phyloP scores from a whole-genome alignment of 2,888 invertebrate species.

The Lypha dubia region DNA sequence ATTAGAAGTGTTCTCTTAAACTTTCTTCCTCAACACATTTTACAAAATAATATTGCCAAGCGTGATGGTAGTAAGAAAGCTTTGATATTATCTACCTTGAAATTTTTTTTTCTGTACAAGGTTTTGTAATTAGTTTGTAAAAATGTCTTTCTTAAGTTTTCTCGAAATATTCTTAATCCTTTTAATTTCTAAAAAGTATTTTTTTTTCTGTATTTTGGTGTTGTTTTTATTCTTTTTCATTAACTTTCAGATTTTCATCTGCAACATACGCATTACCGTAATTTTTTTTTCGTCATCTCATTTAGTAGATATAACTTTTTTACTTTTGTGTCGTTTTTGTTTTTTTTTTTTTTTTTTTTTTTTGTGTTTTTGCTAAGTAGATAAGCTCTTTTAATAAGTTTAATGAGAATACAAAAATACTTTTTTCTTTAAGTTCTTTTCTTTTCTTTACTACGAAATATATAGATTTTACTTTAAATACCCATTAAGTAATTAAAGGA shows the following conservation, averaged over 20 bases:
- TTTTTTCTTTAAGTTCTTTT: not conserved
- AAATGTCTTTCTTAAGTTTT: not conserved
- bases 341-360: not conserved
- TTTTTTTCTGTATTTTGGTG: not conserved
- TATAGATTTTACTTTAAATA: slow-evolving; percentile 40
- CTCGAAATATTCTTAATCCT: slow-evolving; percentile 34
- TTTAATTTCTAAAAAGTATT: slow-evolving; percentile 50
- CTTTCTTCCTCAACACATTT: not conserved
- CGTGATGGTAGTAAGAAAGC: not conserved
- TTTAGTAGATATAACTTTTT: slow-evolving; percentile 5
- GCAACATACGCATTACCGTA: slow-evolving; percentile 19
- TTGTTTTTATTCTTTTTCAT: not conserved
- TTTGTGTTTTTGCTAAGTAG: slow-evolving; percentile 45
- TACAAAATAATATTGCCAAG: not conserved
- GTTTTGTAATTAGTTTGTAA: slow-evolving; percentile 1
- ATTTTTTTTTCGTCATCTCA: not conserved
- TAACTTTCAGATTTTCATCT: slow-evolving; percentile 5
- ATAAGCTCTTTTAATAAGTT: slow-evolving; percentile 66
- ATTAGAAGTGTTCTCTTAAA: not conserved
- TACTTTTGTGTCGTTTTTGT: not conserved
- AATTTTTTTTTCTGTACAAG: not conserved
- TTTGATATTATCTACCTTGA: not conserved
- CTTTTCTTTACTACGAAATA: too few relatives aligned
- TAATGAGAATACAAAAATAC: slow-evolving; percentile 48
- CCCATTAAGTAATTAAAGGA: slow-evolving; percentile 43